Evolutionary conservation across 35 echinoderm and acorn worm species (phyloP).

Genomic region (Lytechinus variegatus): DNA sequence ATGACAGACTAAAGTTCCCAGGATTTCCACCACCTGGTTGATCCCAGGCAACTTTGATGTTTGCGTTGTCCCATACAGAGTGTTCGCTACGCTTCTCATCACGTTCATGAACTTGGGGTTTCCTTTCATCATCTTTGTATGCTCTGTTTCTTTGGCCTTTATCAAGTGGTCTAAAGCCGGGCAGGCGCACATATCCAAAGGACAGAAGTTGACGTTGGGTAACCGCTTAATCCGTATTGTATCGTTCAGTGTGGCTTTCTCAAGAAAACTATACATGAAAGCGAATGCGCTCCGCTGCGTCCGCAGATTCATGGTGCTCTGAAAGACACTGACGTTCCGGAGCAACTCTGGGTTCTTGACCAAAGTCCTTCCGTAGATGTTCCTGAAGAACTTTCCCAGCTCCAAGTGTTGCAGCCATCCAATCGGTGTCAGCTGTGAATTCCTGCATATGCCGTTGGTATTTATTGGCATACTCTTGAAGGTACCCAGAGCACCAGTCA

Average conservation of each 20-base stretch:
- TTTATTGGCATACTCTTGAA: slow-evolving; percentile 47
- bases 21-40: slow-evolving; percentile 42
- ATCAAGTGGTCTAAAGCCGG: slow-evolving; percentile 5
- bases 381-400: slow-evolving; percentile 54
- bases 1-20: slow-evolving; percentile 53
- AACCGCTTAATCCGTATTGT: neutral
- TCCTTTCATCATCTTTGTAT: neutral
- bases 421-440: slow-evolving; percentile 61
- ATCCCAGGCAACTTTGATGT: neutral
- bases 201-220: slow-evolving; percentile 55
- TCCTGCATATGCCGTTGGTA: slow-evolving; percentile 2
- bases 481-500: neutral
- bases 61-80: neutral
- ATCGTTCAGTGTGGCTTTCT: slow-evolving; percentile 30
- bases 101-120: neutral
- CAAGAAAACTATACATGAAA: slow-evolving; percentile 67
- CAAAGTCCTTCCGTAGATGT: slow-evolving; percentile 37
- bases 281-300: slow-evolving; percentile 78
- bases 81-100: slow-evolving; percentile 15
- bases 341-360: neutral
- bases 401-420: slow-evolving; percentile 66
- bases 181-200: slow-evolving; percentile 49
- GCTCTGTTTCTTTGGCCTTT: slow-evolving; percentile 47
- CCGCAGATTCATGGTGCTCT: slow-evolving; percentile 55
- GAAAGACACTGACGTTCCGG: neutral